Base-by-base conservation (phyloP, 2,113 vertebrate species). In the Boleophthalmus pectinirostris region DNA sequence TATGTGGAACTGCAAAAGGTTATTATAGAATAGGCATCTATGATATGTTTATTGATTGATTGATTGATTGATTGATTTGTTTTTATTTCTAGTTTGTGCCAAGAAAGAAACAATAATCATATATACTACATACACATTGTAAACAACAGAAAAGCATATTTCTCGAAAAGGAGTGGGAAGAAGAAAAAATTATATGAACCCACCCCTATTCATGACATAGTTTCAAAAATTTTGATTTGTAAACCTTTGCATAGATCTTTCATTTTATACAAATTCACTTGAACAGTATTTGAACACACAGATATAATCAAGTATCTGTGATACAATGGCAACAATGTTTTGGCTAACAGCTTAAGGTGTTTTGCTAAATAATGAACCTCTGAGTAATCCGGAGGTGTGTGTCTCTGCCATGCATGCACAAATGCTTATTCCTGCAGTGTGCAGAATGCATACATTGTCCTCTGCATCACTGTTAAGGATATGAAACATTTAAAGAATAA, bases 381-480 rank as follows among this genome's bases (percentile, higher is more conserved):
- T 80, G 70, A 80, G 75, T 73, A 69, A 73, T 78, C 84, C 74
- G 15, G 16, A 83, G 81, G 75, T 82, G 68, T 68, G 38, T 68
- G 29, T 72, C 51, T 75, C 73, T 84, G 66, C 69, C 65, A 70
- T 11, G 60, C 70, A 76, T 74, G 64, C 76, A 81, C 65, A 76
- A 60, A 45, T 72, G 75, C 68, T 57, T 72, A 21, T 72, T 57
- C 63, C 74, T 73, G 69, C 35, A 33, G 58, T 60, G 66, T 72
- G 58, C 78, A 72, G 74, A 78, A 81, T 64, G 56, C 54, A 60
- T 68, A 38, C 67, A 70, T 69, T 66, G 69, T 85, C 69, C 70
- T 73, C 61, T 77, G 35, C 43, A 35, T 78, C 33, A 21, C 38
- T 29, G 47, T 54, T 47, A 23, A 69, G 24, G 71, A 68, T 49